phyloP scores from a whole-genome alignment of 2,888 invertebrate species.

The Zele albiditarsus region DNA sequence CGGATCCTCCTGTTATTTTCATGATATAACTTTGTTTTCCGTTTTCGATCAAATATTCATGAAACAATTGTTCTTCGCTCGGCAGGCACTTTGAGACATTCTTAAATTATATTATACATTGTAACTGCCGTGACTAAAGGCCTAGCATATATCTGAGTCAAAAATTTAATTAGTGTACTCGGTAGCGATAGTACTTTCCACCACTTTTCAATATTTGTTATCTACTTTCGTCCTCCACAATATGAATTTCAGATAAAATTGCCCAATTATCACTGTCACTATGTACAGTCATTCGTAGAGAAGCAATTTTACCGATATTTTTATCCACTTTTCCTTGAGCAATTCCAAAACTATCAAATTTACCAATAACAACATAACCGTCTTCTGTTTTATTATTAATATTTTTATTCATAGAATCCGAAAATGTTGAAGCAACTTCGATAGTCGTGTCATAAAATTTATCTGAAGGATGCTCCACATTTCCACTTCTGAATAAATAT shows the following conservation, averaged over 20 bases:
- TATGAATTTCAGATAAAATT: constrained; percentile 84
- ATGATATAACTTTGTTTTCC: not conserved
- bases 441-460: constrained; percentile 90
- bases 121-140: not conserved
- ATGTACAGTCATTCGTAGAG: constrained; percentile 85
- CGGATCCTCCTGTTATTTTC: not conserved
- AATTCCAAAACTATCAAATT: constrained; percentile 87
- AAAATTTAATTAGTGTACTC: constrained; percentile 44
- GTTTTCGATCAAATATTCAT: not conserved
- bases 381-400: constrained; percentile 78
- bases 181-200: constrained; percentile 53
- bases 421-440: constrained; percentile 80
- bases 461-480: constrained; percentile 91
- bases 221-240: constrained; percentile 69
- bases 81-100: constrained; percentile 22
- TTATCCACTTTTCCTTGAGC: constrained; percentile 82
- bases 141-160: not conserved
- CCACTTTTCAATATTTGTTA: constrained; percentile 60
- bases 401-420: constrained; percentile 73
- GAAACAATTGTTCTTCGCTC: not conserved
- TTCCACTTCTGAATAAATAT: constrained; percentile 90
- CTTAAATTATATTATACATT: constrained; percentile 1
- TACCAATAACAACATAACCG: constrained; percentile 83
- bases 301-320: constrained; percentile 80
- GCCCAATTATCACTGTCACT: constrained; percentile 91